These are phyloP conservation scores for Neotoxoptera formosana DNA, from an alignment of 1,140 invertebrate genomes.

Conservation along the genomic window DNA sequence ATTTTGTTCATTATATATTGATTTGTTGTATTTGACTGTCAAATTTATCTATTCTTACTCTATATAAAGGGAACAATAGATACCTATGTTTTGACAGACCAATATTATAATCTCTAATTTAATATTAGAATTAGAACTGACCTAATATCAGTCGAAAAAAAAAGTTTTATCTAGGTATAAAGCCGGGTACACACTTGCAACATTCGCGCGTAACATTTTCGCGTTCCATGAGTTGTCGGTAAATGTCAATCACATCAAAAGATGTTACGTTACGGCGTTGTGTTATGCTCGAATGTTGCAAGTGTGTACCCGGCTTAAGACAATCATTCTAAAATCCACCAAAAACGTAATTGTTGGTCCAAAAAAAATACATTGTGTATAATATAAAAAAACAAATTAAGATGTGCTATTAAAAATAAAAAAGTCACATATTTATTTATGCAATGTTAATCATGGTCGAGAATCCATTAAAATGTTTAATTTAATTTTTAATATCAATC, in stretches of 20 bases:
- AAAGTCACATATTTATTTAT: background rate
- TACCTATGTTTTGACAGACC: background rate
- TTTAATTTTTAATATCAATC: no score
- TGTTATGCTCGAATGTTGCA: no score
- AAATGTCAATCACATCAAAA: no score
- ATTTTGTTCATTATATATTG: background rate
- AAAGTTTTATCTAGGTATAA: background rate
- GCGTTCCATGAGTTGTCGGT: no score
- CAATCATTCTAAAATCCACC: background rate
- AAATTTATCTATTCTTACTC: background rate
- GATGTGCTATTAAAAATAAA: background rate
- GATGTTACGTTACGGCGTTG: no score
- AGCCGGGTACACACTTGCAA: no score
- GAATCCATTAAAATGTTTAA: no score
- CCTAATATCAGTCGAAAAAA: background rate
- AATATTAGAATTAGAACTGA: background rate
- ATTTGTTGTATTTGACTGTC: background rate
- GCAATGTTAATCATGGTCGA: no score
- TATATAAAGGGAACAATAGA: background rate
- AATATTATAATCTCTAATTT: background rate
- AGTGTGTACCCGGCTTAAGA: no score
- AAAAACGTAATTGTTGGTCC: background rate
- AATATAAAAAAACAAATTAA: background rate
- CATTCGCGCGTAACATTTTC: no score
- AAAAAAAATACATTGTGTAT: background rate